Conservation (phyloP, 2,797 vertebrate genomes). For the Erethizon dorsatum region DNA sequence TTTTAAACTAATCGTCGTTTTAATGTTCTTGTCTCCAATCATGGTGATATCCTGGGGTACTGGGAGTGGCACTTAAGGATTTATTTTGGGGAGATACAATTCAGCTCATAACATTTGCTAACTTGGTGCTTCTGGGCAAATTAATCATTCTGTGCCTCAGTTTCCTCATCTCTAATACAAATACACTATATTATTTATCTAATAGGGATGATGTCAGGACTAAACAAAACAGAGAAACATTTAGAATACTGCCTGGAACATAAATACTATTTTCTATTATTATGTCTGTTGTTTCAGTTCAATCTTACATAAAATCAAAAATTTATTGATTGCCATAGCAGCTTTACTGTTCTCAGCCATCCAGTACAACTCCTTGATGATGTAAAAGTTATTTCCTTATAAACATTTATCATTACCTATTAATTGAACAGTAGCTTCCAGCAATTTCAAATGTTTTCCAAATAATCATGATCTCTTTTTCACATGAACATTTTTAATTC, state of each 20-base stretch:
- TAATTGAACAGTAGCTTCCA: not conserved
- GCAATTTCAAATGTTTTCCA: not conserved
- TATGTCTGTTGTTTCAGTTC: not conserved
- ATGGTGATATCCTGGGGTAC: not conserved
- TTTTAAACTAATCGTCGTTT: not conserved
- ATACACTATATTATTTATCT: not conserved
- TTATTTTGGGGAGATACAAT: not conserved
- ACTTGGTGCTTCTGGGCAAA: not conserved
- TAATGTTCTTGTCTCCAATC: not conserved
- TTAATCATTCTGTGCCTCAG: not conserved
- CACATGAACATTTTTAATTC: not conserved
- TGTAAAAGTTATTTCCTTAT: not conserved
- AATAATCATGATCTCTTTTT: not conserved
- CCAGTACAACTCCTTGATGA: not conserved
- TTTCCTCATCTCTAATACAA: not conserved
- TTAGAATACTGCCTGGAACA: not conserved
- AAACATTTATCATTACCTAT: not conserved
- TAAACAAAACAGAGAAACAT: not conserved
- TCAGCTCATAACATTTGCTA: not conserved
- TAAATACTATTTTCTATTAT: not conserved
- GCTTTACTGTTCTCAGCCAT: not conserved
- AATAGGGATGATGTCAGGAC: not conserved
- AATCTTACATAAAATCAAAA: not conserved
- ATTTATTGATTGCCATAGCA: not conserved
- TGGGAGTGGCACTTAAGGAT: not conserved